phyloP scores from a whole-genome alignment of 1,140 invertebrate genomes.

The Bemisia tabaci region DNA sequence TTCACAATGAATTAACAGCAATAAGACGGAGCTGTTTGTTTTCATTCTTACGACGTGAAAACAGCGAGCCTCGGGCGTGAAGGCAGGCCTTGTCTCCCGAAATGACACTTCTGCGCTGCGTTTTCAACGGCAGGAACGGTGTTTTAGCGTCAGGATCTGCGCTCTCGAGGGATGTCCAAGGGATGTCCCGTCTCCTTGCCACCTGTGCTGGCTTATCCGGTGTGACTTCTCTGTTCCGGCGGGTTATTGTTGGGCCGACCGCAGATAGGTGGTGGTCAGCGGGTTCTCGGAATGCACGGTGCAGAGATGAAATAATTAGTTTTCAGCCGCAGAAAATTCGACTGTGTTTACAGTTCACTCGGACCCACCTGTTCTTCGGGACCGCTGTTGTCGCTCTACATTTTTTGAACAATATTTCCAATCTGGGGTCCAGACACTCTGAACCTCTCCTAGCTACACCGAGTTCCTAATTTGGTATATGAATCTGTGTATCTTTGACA shows the following conservation, averaged over 20 bases:
- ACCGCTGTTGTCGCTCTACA: too few species aligned
- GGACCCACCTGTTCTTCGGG: background rate
- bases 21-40: background rate
- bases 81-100: too few species aligned
- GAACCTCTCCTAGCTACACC: too few species aligned
- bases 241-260: background rate
- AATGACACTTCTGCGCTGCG: too few species aligned
- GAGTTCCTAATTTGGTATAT: too few species aligned
- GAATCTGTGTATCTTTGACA: too few species aligned
- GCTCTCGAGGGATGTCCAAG: too few species aligned
- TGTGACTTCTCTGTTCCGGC: background rate
- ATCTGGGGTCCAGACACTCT: too few species aligned
- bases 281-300: background rate
- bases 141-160: too few species aligned
- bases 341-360: background rate
- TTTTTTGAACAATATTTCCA: too few species aligned
- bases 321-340: background rate
- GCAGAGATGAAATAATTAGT: background rate
- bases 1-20: background rate
- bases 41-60: background rate
- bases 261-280: background rate
- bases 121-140: too few species aligned
- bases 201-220: background rate
- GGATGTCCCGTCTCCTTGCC: background rate
- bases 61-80: background rate